A percentile compares a stretch with the other conserved stretches of the same genome.
These are phyloP conservation scores for Spicauda simplicius DNA, from an alignment of 2,888 invertebrate genomes.

Conservation along the genomic window DNA sequence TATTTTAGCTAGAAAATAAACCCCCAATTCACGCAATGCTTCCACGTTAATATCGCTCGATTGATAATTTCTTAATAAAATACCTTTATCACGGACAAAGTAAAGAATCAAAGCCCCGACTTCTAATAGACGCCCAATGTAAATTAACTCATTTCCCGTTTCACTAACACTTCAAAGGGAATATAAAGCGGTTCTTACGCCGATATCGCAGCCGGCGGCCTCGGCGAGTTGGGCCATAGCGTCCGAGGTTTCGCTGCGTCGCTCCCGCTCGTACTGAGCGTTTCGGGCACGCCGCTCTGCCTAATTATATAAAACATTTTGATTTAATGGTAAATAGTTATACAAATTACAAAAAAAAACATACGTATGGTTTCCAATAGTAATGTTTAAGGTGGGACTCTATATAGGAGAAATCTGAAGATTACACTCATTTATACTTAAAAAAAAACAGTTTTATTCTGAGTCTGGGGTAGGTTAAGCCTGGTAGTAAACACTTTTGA, in stretches of 20 bases:
- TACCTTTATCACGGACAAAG: background rate
- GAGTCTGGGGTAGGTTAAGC: too few species aligned
- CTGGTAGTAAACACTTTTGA: too few species aligned
- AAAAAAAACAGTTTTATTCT: too few species aligned
- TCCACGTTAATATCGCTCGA: background rate
- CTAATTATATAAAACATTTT: slow-evolving; percentile 41
- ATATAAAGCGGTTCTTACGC: slow-evolving; percentile 44
- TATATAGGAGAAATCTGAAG: too few species aligned
- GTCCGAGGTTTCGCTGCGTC: slow-evolving; percentile 54
- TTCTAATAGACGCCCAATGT: background rate
- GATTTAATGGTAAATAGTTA: background rate
- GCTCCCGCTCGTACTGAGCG: slow-evolving; percentile 59
- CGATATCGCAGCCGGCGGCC: slow-evolving; percentile 49
- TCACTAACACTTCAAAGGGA: slow-evolving; percentile 2
- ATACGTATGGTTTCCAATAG: too few species aligned
- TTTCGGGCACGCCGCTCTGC: slow-evolving; percentile 59
- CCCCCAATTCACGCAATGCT: background rate
- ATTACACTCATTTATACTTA: too few species aligned
- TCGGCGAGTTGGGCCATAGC: slow-evolving; percentile 51
- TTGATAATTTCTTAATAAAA: background rate
- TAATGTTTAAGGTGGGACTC: too few species aligned
- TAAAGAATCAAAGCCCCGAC: background rate
- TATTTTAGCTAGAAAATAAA: too few species aligned
- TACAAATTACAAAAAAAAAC: too few species aligned
- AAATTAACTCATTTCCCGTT: slow-evolving; percentile 8